Conservation (phyloP, 2,797 vertebrate species). For the Tamandua tetradactyla region DNA sequence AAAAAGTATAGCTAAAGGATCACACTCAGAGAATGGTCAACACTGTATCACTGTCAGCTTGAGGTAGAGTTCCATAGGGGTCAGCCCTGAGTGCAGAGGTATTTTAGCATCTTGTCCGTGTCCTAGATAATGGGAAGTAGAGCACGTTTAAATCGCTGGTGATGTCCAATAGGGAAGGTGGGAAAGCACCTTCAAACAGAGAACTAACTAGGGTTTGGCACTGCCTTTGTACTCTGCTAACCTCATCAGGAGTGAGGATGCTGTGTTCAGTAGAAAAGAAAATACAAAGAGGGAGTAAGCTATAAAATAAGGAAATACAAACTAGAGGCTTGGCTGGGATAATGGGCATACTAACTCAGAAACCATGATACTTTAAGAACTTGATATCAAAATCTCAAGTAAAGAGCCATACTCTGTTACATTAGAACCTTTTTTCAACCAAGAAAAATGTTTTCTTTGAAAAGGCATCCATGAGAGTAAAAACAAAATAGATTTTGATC, state of each 20-base stretch:
- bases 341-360: neutral
- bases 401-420: neutral
- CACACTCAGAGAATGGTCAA: neutral
- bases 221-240: neutral
- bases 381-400: neutral
- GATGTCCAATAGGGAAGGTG: neutral
- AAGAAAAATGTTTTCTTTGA: neutral
- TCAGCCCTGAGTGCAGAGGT: neutral
- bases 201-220: neutral
- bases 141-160: neutral
- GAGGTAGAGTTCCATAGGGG: neutral
- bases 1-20: neutral
- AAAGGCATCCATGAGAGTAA: neutral
- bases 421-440: neutral
- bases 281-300: neutral
- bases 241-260: neutral
- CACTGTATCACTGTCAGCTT: neutral
- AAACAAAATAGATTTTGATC: neutral
- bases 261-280: neutral
- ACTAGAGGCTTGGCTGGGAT: neutral
- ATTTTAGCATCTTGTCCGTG: neutral
- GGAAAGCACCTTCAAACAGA: neutral
- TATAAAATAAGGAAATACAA: neutral
- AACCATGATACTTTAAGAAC: neutral
- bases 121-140: conserved; percentile 4